A percentile compares a stretch with the other conserved stretches of the same genome.
phyloP scores from a whole-genome alignment of 1,140 invertebrate genomes.

The Drosophila sulfurigaster region DNA sequence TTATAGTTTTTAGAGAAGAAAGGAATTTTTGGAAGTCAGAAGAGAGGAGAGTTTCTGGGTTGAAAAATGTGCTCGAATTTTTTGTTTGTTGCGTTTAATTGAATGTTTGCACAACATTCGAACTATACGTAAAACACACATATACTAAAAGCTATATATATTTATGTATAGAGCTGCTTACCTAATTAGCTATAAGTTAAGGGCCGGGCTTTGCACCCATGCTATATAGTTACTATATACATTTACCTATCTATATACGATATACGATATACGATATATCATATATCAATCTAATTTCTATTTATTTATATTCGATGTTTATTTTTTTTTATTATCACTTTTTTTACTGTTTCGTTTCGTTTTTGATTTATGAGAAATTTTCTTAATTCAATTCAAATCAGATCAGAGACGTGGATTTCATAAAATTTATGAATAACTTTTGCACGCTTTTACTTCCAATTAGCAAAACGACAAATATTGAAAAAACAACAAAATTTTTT shows the following conservation, averaged over 20 bases:
- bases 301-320: constrained; percentile 46
- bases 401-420: constrained; percentile 23
- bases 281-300: constrained; percentile 43
- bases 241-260: constrained; percentile 18
- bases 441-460: constrained; percentile 76
- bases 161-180: constrained; percentile 41
- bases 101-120: constrained; percentile 25
- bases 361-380: constrained; percentile 23
- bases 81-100: constrained; percentile 64
- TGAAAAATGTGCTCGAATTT: constrained; percentile 69
- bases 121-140: constrained; percentile 41
- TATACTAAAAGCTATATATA: constrained; percentile 29
- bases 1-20: constrained; percentile 49
- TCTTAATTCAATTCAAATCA: constrained; percentile 28
- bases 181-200: constrained; percentile 30
- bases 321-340: constrained; percentile 27
- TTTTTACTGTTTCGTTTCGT: constrained; percentile 27
- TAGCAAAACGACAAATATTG: constrained; percentile 22
- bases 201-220: constrained; percentile 43
- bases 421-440: constrained; percentile 51
- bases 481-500: not conserved
- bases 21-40: not conserved
- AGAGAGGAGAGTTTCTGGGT: constrained; percentile 42
- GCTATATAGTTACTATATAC: constrained; percentile 51
- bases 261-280: constrained; percentile 40